Conservation (phyloP, 2,113 vertebrate species). For the Thryonomys swinderianus region DNA sequence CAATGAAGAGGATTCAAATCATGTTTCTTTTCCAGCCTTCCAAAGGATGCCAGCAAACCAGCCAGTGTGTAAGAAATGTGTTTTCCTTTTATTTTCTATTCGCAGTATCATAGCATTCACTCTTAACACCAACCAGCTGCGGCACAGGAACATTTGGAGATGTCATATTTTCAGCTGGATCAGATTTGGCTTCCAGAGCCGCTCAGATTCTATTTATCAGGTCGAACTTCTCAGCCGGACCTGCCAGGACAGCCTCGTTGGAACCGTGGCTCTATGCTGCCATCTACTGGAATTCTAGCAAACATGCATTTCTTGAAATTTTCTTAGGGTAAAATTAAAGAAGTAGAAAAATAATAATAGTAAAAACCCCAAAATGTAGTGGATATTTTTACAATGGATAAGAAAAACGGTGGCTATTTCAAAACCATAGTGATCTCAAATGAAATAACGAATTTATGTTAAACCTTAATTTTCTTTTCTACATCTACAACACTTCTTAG, state of each 20-base stretch:
- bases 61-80: neutral
- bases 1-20: slow-evolving; percentile 1
- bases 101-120: slow-evolving; percentile 17
- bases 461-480: slow-evolving; percentile 45
- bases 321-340: neutral
- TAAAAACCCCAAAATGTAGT: neutral
- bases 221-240: neutral
- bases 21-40: slow-evolving; percentile 46
- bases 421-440: neutral
- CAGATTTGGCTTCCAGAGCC: neutral
- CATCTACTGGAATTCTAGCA: slow-evolving; percentile 84
- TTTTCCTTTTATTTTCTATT: slow-evolving; percentile 54
- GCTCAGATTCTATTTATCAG: neutral
- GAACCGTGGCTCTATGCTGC: slow-evolving; percentile 83
- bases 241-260: rapidly evolving
- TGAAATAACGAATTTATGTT: neutral
- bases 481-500: neutral
- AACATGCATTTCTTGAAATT: neutral
- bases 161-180: neutral
- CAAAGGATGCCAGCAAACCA: neutral
- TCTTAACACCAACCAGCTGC: neutral
- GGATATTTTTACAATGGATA: neutral
- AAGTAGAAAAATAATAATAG: neutral
- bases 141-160: slow-evolving; percentile 14
- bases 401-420: neutral